Evolutionary conservation across 2,888 invertebrate species (phyloP).

Genomic region (Caenorhabditis wallacei): DNA sequence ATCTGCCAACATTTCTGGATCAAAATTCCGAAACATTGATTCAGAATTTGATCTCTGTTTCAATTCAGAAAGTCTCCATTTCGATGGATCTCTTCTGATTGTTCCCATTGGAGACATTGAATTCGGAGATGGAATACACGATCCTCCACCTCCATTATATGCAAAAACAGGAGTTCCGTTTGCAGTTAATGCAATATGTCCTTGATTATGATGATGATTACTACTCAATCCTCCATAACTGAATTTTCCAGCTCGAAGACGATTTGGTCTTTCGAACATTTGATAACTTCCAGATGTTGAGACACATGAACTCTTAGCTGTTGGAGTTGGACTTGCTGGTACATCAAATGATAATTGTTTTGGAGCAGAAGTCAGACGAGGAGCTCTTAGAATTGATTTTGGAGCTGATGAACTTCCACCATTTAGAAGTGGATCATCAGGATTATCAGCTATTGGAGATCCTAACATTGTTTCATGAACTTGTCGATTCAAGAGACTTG

Average conservation of each 20-base stretch:
- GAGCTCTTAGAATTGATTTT: constrained; percentile 63
- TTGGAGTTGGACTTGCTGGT: constrained; percentile 64
- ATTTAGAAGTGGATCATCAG: constrained; percentile 42
- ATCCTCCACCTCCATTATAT: constrained; percentile 18
- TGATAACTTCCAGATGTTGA: constrained; percentile 66
- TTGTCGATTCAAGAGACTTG: constrained; percentile 51
- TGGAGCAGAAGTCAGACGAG: constrained; percentile 57
- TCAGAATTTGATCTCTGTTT: constrained; percentile 72
- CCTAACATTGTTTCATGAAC: constrained; percentile 52
- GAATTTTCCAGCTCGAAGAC: constrained; percentile 50
- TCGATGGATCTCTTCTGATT: constrained; percentile 61
- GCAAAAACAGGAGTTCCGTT: constrained; percentile 55
- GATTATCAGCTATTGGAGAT: constrained; percentile 40
- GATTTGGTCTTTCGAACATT: constrained; percentile 66
- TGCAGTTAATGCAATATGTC: constrained; percentile 50
- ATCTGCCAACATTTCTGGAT: constrained; percentile 59
- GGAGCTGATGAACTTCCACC: constrained; percentile 42
- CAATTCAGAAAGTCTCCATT: constrained; percentile 64
- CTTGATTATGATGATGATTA: constrained; percentile 39
- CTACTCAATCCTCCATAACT: constrained; percentile 52
- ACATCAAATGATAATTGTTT: constrained; percentile 74
- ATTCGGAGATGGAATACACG: constrained; percentile 24
- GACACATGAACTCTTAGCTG: constrained; percentile 64
- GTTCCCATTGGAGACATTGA: constrained; percentile 43
- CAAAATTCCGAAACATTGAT: constrained; percentile 69